Percentiles rank a stretch among this genome's conserved stretches.
phyloP scores from a whole-genome alignment of 1,140 invertebrate genomes.

The Anastrepha ludens region DNA sequence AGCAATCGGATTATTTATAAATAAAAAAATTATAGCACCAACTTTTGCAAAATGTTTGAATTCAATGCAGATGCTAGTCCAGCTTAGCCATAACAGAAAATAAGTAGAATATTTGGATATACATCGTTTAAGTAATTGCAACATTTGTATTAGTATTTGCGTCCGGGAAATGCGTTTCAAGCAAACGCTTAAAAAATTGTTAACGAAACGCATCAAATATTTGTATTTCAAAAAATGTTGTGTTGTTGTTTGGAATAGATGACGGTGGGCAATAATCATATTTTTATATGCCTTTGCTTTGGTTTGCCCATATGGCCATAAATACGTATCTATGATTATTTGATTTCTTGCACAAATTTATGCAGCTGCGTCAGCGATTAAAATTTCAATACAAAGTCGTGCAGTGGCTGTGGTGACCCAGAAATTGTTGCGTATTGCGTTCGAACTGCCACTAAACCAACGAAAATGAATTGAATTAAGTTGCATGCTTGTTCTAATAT shows the following conservation, averaged over 20 bases:
- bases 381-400: conserved; percentile 46
- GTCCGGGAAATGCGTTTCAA: no score
- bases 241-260: no score
- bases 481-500: conserved; percentile 27
- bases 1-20: background rate
- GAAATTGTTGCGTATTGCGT: conserved; percentile 38
- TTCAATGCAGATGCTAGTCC: no score
- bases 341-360: conserved; percentile 19
- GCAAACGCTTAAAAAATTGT: no score
- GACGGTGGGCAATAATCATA: background rate
- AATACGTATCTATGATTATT: conserved; percentile 1
- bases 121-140: no score
- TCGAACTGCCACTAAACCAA: conserved; percentile 6
- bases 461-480: background rate
- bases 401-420: conserved; percentile 3
- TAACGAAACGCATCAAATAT: background rate
- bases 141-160: no score
- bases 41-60: background rate
- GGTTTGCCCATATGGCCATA: background rate
- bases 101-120: no score
- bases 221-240: background rate
- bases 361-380: conserved; percentile 41
- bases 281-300: background rate
- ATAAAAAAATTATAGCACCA: background rate
- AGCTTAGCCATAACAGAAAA: no score